Evolutionary conservation across 92 coral and sea anemone genomes (phyloP).

Genomic region (Siderastrea radians): DNA sequence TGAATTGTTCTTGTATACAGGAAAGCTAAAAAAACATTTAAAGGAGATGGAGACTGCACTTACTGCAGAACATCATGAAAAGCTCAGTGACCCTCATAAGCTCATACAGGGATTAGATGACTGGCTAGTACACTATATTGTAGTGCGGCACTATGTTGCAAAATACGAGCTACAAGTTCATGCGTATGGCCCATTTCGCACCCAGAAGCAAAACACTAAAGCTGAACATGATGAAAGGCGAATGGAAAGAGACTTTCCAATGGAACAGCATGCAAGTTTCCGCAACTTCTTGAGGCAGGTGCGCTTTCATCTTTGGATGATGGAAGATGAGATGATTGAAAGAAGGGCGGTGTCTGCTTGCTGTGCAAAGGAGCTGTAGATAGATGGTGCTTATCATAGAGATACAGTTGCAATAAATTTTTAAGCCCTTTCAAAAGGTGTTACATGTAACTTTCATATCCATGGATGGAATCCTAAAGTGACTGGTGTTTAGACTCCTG

Average conservation of each 20-base stretch:
- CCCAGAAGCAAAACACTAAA: constrained; percentile 21
- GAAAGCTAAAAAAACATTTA: constrained; percentile 57
- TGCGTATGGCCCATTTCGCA: constrained; percentile 94
- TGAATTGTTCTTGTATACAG: constrained; percentile 27
- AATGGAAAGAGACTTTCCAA: constrained; percentile 85
- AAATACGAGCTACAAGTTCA: constrained; percentile 85
- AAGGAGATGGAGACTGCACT: constrained; percentile 73
- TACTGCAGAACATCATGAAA: constrained; percentile 47
- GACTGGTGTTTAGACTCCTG: no score
- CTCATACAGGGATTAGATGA: constrained; percentile 44
- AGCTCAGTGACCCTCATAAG: constrained; percentile 61
- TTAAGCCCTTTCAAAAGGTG: no score
- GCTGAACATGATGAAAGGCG: constrained; percentile 49
- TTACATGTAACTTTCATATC: no score
- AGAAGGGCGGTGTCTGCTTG: constrained; percentile 48
- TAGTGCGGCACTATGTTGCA: constrained; percentile 84
- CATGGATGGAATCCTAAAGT: no score
- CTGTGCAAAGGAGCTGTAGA: constrained; percentile 38
- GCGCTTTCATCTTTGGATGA: constrained; percentile 79
- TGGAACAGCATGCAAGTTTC: constrained; percentile 50
- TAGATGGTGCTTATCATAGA: not conserved
- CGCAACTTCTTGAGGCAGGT: constrained; percentile 77
- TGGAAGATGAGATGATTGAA: constrained; percentile 81
- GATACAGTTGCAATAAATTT: no score
- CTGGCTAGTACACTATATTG: constrained; percentile 75